Evolutionary conservation across 2,888 invertebrate genomes (phyloP), one percentile per base, ranked within the genome.

Genomic region (Barypeithes pellucidus): DNA sequence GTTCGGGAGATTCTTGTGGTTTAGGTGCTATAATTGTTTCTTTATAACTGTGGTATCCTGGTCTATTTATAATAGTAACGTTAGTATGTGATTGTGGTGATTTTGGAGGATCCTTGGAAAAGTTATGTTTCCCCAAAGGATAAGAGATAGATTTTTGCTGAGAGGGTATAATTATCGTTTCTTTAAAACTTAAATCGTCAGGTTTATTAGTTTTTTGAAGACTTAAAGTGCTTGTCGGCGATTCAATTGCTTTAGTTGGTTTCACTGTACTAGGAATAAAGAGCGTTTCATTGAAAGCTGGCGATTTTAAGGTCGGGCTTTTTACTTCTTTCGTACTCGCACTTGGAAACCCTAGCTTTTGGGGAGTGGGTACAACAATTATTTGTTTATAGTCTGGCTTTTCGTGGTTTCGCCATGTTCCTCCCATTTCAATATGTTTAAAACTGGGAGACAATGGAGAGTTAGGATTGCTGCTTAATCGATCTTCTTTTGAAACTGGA

Each of bases 261-360:
- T 57, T 18, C 11, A 57, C 67, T 33, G 24, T 11, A 41, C 33
- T 29, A 12, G 72, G 16, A 47, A 67, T 43, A 45, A 67, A 67
- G 9, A 72, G 29, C 8, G 16, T 72, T 62, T 72, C 67, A 36
- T 16, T 57, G 45, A 50, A 57, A 29, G 29, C 14, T 52, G 29
- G 14, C 16, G 33, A 14, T 16, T 52, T 18, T n/a, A 9, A 14
- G 29, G 12, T 16, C 8, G 33, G 33, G 12, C 16, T 33, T 57
- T 33, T 29, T 33, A 11, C 2, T 18, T 11, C 33, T 3, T 22
- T 50, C 3, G 50, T 12, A 50, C 12, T 3, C 12, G 16, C 1
- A 33, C 8, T 57, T 18, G 8, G 11, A 33, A 9, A 16, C 9
- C 3, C 24, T 3, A 29, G 2, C 3, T 18, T 9, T 33, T n/a